These are phyloP conservation scores for Lacerta bilineata DNA, from an alignment of 2,797 vertebrate species.

Conservation along the genomic window DNA sequence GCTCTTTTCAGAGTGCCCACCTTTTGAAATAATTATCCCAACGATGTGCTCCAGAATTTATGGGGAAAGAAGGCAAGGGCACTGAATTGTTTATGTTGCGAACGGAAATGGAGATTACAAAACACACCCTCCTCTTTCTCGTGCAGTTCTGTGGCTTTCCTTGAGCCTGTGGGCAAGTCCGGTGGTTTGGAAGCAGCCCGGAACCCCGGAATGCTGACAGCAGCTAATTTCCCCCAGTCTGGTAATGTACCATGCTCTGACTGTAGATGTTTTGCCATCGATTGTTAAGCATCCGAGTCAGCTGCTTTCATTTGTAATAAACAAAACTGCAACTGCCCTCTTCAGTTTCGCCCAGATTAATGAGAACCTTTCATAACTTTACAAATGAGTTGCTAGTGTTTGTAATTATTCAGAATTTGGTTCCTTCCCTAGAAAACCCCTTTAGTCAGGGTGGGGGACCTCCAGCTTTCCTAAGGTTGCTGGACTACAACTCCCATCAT, in stretches of 20 bases:
- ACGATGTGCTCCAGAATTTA: too few relatives aligned
- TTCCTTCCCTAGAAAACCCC: too few relatives aligned
- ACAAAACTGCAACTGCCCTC: neutral
- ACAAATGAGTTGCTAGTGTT: too few relatives aligned
- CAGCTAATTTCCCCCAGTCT: neutral
- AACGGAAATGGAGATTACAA: slow-evolving; percentile 13
- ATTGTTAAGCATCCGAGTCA: slow-evolving; percentile 1
- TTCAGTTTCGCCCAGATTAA: neutral
- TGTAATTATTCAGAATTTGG: too few relatives aligned
- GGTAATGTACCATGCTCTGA: neutral
- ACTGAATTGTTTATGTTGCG: neutral
- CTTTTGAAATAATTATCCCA: neutral
- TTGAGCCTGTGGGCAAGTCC: neutral
- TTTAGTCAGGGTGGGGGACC: too few relatives aligned
- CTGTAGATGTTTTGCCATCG: neutral
- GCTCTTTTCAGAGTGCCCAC: too few relatives aligned
- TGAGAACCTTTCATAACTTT: neutral
- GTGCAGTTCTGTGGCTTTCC: neutral
- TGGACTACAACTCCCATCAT: too few relatives aligned
- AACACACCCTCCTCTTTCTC: neutral
- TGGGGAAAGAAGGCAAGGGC: neutral
- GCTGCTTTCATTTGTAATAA: neutral
- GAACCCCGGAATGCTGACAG: neutral
- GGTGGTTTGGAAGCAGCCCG: neutral
- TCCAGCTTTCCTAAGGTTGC: too few relatives aligned